Percentiles rank a stretch among this genome's conserved stretches.
phyloP scores from a whole-genome alignment of 2,888 invertebrate species.

The Blera fallax region DNA sequence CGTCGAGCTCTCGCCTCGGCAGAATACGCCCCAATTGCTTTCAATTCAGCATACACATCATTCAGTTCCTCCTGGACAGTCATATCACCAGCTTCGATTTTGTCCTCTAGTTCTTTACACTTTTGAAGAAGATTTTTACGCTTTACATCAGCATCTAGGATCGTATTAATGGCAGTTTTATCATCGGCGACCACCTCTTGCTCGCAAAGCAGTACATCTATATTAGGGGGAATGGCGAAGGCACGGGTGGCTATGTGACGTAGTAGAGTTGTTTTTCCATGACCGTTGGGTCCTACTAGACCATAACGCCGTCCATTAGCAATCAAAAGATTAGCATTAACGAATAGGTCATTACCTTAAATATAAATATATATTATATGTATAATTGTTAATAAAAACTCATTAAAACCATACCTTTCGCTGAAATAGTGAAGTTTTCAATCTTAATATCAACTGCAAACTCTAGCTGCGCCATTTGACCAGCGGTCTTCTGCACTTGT shows the following conservation, averaged over 20 bases:
- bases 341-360: conserved; percentile 94
- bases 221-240: conserved; percentile 96
- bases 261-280: conserved; percentile 98
- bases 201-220: conserved; percentile 97
- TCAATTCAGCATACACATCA: conserved; percentile 96
- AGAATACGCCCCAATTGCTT: conserved; percentile 98
- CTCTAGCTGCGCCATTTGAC: conserved; percentile 91
- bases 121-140: conserved; percentile 91
- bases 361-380: neutral
- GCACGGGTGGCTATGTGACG: conserved; percentile 95
- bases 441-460: conserved; percentile 99
- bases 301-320: conserved; percentile 97
- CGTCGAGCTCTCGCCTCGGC: conserved; percentile 98
- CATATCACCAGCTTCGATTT: conserved; percentile 88
- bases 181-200: conserved; percentile 99
- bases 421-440: conserved; percentile 98
- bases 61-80: conserved; percentile 90
- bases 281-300: conserved; percentile 98
- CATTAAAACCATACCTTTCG: conserved; percentile 85
- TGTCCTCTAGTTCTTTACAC: conserved; percentile 90
- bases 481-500: conserved; percentile 88
- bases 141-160: conserved; percentile 96
- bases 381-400: neutral
- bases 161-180: conserved; percentile 95
- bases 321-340: conserved; percentile 96